These are phyloP conservation scores for Epirrhoe alternata DNA, from an alignment of 2,888 invertebrate species.

Conservation along the genomic window DNA sequence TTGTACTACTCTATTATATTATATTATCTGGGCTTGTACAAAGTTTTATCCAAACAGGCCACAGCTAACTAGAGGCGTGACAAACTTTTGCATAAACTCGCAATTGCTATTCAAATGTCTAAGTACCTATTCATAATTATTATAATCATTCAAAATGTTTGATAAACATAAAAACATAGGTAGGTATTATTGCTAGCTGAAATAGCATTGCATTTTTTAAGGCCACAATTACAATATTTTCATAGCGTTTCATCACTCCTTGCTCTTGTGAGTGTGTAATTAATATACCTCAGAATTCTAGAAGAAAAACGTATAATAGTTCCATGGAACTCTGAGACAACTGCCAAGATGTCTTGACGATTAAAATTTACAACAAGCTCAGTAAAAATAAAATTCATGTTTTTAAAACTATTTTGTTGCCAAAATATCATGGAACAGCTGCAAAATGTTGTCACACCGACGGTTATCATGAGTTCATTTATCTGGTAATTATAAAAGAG, in stretches of 20 bases:
- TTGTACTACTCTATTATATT: too few species aligned
- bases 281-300: constrained; percentile 72
- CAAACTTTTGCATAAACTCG: too few species aligned
- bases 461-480: constrained; percentile 47
- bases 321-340: constrained; percentile 73
- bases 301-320: constrained; percentile 71
- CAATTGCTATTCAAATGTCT: too few species aligned
- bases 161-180: too few species aligned
- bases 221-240: constrained; percentile 13
- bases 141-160: too few species aligned
- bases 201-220: constrained; percentile 4
- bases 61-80: too few species aligned
- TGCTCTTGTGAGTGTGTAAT: constrained; percentile 62
- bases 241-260: constrained; percentile 22
- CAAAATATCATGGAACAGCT: constrained; percentile 78
- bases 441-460: constrained; percentile 55
- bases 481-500: constrained; percentile 43
- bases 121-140: too few species aligned
- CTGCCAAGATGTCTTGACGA: constrained; percentile 81
- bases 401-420: constrained; percentile 75
- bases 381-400: constrained; percentile 73
- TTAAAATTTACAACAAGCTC: constrained; percentile 74
- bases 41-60: too few species aligned
- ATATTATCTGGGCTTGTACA: too few species aligned
- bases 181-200: background rate